A percentile compares a stretch with the other conserved stretches of the same genome.
Conservation (phyloP, 2,888 invertebrate species). For the Sphaerolaimus hirsutus region DNA sequence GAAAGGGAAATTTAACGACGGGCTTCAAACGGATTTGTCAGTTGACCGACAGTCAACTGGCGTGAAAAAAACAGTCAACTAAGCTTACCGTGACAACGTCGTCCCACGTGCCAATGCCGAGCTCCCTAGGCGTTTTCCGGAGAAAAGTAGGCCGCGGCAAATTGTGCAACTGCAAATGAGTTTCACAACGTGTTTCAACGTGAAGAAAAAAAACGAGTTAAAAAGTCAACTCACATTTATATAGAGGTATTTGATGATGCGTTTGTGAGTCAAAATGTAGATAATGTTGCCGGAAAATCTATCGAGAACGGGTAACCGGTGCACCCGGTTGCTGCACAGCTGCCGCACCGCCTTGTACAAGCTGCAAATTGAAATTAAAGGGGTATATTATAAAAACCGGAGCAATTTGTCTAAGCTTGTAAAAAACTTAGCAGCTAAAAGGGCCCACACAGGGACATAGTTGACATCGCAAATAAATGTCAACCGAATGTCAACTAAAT, state of each 20-base stretch:
- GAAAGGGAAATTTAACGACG: too few relatives aligned
- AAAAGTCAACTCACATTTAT: conserved; percentile 27
- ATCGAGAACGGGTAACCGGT: conserved; percentile 33
- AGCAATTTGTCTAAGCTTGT: too few relatives aligned
- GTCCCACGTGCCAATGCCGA: conserved; percentile 24
- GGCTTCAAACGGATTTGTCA: too few relatives aligned
- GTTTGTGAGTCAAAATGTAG: conserved; percentile 34
- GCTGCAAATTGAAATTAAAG: conserved; percentile 10
- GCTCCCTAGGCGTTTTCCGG: conserved; percentile 19
- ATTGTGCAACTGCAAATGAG: conserved; percentile 18
- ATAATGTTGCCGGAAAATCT: conserved; percentile 30
- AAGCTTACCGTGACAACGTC: conserved; percentile 15
- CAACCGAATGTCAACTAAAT: too few relatives aligned
- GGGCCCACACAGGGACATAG: too few relatives aligned
- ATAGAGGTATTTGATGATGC: conserved; percentile 32
- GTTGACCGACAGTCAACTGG: too few relatives aligned
- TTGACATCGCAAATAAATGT: too few relatives aligned
- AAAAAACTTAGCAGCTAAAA: too few relatives aligned
- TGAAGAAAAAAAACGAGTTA: neutral
- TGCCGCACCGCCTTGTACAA: conserved; percentile 28
- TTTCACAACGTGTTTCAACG: neutral
- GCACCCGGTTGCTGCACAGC: conserved; percentile 28
- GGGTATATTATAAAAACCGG: neutral
- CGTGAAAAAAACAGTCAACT: neutral
- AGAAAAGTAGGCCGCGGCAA: conserved; percentile 21